Percentiles rank a stretch among this genome's conserved stretches.
phyloP scores from a whole-genome alignment of 1,140 invertebrate species.

The Colletes latitarsis region DNA sequence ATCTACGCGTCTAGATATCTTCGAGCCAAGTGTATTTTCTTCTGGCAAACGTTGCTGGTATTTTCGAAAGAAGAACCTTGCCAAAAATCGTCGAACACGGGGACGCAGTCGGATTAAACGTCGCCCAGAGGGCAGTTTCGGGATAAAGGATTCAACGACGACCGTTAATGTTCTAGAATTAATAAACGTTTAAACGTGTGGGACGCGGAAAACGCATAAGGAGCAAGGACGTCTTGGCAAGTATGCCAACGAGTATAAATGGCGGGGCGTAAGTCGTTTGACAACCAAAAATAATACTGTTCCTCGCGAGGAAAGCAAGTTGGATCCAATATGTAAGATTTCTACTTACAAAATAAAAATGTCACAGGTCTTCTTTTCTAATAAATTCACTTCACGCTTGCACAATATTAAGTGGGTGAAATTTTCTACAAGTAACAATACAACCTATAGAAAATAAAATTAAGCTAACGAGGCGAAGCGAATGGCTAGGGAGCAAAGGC shows the following conservation, averaged over 20 bases:
- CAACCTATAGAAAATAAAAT: background rate
- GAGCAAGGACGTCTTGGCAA: too few relatives aligned
- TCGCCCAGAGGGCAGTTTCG: background rate
- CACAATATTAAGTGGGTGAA: background rate
- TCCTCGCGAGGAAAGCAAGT: too few relatives aligned
- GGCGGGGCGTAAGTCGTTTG: too few relatives aligned
- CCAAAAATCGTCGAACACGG: constrained; percentile 36
- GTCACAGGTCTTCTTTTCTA: too few relatives aligned
- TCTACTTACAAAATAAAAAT: too few relatives aligned
- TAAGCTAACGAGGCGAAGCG: background rate
- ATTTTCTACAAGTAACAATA: background rate
- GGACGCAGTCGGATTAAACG: constrained; percentile 3
- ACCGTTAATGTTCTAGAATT: background rate
- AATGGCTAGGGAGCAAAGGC: background rate
- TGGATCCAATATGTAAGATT: too few relatives aligned
- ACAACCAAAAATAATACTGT: too few relatives aligned
- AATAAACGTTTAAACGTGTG: background rate
- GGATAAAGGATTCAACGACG: too few relatives aligned
- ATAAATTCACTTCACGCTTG: background rate
- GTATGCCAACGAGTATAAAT: too few relatives aligned
- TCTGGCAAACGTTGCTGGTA: constrained; percentile 38
- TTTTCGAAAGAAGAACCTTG: constrained; percentile 37
- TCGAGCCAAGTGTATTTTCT: constrained; percentile 38
- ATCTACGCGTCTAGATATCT: constrained; percentile 46
- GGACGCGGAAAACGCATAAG: background rate